These are phyloP conservation scores for Sialis lutaria DNA, from an alignment of 2,888 invertebrate genomes.

Conservation along the genomic window DNA sequence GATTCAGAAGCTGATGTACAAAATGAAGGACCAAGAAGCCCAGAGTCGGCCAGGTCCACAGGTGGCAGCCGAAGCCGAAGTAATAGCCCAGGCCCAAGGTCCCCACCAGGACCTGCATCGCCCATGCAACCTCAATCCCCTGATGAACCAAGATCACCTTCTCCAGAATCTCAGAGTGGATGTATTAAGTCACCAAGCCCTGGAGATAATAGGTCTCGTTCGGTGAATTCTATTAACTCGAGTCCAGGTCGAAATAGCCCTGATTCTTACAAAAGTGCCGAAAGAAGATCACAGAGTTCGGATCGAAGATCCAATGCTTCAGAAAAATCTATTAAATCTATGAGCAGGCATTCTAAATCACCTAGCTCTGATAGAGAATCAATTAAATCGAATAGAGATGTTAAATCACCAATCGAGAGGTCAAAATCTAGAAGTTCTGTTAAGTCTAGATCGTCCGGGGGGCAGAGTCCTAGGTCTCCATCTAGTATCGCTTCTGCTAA, in stretches of 20 bases:
- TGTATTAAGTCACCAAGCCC: constrained; percentile 1
- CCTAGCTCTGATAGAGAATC: constrained; percentile 1
- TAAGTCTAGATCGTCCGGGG: constrained; percentile 6
- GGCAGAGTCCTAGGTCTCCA: constrained; percentile 7
- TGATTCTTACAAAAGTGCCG: neutral
- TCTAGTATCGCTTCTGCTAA: constrained; percentile 9
- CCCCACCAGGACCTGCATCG: constrained; percentile 9
- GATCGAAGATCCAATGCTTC: neutral
- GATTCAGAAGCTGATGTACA: constrained; percentile 18
- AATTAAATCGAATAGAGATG: neutral
- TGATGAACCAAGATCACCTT: constrained; percentile 4
- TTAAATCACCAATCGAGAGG: constrained; percentile 3
- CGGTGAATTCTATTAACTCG: neutral
- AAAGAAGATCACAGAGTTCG: neutral
- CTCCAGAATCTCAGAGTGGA: constrained; percentile 6
- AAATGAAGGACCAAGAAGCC: constrained; percentile 11
- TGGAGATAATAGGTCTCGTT: neutral
- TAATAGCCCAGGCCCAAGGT: neutral
- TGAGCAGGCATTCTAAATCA: neutral
- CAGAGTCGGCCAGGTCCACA: constrained; percentile 7
- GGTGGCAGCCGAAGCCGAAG: constrained; percentile 4
- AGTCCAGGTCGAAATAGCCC: neutral
- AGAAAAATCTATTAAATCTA: neutral
- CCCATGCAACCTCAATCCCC: constrained; percentile 5
- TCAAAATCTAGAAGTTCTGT: constrained; percentile 6